phyloP scores from a whole-genome alignment of 2,888 invertebrate species.

The Torymus auratus region DNA sequence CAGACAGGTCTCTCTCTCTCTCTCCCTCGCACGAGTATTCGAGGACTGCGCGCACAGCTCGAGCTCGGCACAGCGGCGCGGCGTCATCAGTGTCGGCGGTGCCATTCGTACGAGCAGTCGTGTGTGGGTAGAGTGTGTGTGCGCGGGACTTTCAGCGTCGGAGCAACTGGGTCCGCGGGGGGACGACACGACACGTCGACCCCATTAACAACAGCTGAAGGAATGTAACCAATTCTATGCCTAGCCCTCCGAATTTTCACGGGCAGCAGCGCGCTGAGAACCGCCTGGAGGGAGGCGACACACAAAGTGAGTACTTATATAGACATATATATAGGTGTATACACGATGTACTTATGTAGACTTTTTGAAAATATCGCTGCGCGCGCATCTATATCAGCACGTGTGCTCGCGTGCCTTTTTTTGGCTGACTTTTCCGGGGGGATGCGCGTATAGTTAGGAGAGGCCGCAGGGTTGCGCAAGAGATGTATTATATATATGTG shows the following conservation, averaged over 20 bases:
- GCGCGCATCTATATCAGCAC: too few species aligned
- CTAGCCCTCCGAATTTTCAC: constrained; percentile 56
- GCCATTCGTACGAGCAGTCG: constrained; percentile 58
- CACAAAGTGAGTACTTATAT: too few species aligned
- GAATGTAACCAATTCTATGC: constrained; percentile 72
- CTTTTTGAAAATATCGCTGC: too few species aligned
- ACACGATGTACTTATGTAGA: too few species aligned
- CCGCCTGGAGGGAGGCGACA: neutral
- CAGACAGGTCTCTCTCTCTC: too few species aligned
- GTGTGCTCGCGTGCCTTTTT: too few species aligned
- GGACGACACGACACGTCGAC: constrained; percentile 56
- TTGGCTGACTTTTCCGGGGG: too few species aligned
- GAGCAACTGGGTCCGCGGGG: constrained; percentile 73
- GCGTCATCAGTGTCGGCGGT: constrained; percentile 50
- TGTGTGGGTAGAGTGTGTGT: constrained; percentile 53
- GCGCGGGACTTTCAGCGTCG: constrained; percentile 72
- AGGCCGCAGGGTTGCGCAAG: too few species aligned
- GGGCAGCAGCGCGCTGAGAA: too few species aligned
- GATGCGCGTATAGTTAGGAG: too few species aligned
- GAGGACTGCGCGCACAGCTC: neutral
- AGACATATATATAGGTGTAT: too few species aligned
- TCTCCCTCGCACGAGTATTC: neutral
- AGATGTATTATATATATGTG: too few species aligned
- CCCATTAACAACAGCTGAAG: constrained; percentile 62
- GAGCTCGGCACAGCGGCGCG: neutral